Base-by-base conservation (phyloP, 2,797 vertebrate genomes). In the Pseudocheirus occidentalis region DNA sequence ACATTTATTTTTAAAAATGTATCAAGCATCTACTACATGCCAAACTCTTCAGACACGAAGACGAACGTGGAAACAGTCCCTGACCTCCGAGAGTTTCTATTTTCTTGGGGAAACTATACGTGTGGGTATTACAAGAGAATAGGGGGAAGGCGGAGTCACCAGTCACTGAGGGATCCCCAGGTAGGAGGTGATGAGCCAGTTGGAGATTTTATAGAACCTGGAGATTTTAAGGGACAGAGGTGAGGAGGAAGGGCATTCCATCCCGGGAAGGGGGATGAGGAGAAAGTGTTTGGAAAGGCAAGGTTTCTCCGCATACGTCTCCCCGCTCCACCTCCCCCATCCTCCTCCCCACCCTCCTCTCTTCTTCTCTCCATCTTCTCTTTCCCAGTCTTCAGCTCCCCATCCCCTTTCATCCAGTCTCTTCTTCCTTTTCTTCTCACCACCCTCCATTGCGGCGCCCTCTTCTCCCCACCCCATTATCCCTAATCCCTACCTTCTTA, bases 351-450 rank as follows among this genome's bases (percentile, higher is more conserved):
- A 40, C 12, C 4, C 13, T 34, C 31, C 31, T 62, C 12, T 62
- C 34, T 34, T 34, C 31, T 24, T 59, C 28, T 14, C 29, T 12
- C 27, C 12, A 62, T 29, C 29, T 62, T 31, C 31, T 34, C 31
- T 31, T 29, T 29, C 28, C 11, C 58, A 66, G 31, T 66, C 59
- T 66, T 66, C 59, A 34, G 31, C 13, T 34, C 59, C 31, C 13
- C 31, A n/a, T 16, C 4, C 59, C 58, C 58, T 59, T 29, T 59
- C 28, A 31, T 59, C 58, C 13, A 34, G 16, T 34, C 59, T 66
- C 31, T 59, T 59, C 29, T 62, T 62, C 59, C n/a, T 81, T 40
- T 95, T 90, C 59, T 66, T 53, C 52, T 73, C 93, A 56, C 90
- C 87, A 46, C n/a, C 31, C 59, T 66, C n/a, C 66, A 46, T 4